Base-by-base conservation (phyloP, 1,140 invertebrate species). In the Ganaspis sp. region DNA sequence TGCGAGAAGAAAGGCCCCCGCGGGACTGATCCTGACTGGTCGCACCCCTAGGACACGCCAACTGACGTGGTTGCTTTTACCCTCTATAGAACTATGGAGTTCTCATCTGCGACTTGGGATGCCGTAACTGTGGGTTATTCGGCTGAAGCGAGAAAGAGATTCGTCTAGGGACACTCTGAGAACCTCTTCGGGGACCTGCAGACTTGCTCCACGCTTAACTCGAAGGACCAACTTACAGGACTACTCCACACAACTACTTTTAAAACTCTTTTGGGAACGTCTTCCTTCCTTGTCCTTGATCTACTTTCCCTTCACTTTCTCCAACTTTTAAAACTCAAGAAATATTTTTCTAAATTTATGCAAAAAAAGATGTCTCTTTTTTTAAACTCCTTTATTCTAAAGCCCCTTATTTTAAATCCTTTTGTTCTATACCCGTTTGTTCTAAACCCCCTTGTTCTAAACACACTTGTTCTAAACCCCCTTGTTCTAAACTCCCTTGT, bases 1-100 rank as follows among this genome's bases (percentile, higher is more conserved):
- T 49, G n/a, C 45, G 70, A 76, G 74, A 73, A 80, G 78, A 80
- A 86, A 84, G 84, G 85, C 83, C 84, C 86, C 84, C 81, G 79
- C 77, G 87, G 86, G 87, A 83, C 77, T 76, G 70, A 54, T 83
- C 75, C 78, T 86, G 85, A 87, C 86, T 88, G 85, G 84, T 87
- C 81, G 83, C 83, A 85, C 81, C 84, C 83, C 73, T 75, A 86
- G 82, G 84, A 87, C 83, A 79, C 75, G 73, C 78, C 75, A 72
- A 79, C 78, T 75, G 78, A 79, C 72, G 72, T 73, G 75, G 49
- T 77, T 79, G 76, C 73, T 70, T 69, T 6, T 72, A 53, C 58
- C 69, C 72, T 38, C 34, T 15, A n/a, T 45, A n/a, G 12, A 4
- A 45, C 23, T 26, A 64, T 26, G 26, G 11, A 64, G 54, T 64